A percentile compares a stretch with the other conserved stretches of the same genome.
Conservation (phyloP, 2,113 vertebrate genomes). For the Microcebus murinus region DNA sequence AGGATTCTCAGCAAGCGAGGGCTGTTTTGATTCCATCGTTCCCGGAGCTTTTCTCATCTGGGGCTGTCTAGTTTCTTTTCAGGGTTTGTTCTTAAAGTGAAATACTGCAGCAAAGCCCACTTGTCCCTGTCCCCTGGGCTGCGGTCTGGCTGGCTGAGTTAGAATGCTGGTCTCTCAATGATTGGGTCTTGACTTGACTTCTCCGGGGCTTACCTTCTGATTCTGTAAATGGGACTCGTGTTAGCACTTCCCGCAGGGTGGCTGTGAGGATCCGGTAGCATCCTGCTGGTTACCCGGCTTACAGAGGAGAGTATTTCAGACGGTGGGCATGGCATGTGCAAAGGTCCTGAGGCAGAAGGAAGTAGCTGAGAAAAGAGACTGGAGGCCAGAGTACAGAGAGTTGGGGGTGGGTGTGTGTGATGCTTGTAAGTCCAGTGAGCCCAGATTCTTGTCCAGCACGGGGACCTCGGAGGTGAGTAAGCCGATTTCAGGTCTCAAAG, state of each 20-base stretch:
- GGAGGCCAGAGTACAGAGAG: not conserved
- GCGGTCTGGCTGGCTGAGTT: not conserved
- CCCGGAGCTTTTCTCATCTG: not conserved
- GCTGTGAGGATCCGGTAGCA: not conserved
- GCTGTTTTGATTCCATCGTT: not conserved
- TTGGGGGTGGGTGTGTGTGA: not conserved
- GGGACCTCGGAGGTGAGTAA: not conserved
- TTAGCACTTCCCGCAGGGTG: not conserved
- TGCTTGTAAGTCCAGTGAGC: not conserved
- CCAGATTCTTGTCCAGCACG: not conserved
- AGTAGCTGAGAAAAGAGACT: not conserved
- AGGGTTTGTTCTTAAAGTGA: not conserved
- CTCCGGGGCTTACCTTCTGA: not conserved
- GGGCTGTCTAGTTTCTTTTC: not conserved
- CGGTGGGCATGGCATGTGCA: not conserved
- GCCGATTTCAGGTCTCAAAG: not conserved
- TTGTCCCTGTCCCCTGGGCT: not conserved
- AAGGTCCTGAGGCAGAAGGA: not conserved
- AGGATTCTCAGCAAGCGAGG: not conserved
- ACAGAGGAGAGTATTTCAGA: not conserved
- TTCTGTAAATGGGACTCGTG: not conserved
- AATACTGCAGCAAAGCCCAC: not conserved
- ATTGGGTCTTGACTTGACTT: not conserved
- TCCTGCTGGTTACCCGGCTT: not conserved
- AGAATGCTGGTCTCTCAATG: not conserved